Conservation (phyloP, 2,797 vertebrate genomes). For the Gallinago solitaria region DNA sequence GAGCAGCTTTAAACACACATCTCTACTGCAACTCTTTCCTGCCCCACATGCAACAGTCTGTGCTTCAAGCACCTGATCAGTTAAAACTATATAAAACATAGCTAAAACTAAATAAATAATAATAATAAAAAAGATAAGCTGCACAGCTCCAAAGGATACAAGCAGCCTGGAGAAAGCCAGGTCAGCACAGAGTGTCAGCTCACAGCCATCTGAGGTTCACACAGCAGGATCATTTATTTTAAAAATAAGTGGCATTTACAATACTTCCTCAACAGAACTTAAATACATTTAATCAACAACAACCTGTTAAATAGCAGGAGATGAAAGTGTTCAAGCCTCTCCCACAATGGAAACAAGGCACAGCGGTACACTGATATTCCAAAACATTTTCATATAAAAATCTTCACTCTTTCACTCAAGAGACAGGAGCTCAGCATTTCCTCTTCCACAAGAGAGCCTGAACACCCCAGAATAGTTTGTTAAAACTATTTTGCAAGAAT, state of each 20-base stretch:
- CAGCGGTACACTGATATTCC: neutral
- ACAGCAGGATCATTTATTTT: slow-evolving; percentile 67
- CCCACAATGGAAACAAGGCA: neutral
- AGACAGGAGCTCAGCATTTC: neutral
- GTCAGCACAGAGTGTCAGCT: neutral
- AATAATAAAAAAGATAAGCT: neutral
- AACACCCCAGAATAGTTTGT: neutral
- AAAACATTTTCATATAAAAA: neutral
- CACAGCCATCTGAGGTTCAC: neutral
- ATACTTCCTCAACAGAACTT: neutral
- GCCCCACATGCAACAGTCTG: neutral
- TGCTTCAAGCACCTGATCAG: neutral
- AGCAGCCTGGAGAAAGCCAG: neutral
- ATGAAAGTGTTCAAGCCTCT: neutral
- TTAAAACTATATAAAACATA: neutral
- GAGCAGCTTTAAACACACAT: neutral
- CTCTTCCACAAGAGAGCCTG: neutral
- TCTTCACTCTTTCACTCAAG: neutral
- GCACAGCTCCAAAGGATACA: neutral
- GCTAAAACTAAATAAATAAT: neutral
- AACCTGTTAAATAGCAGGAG: neutral
- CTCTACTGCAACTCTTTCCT: neutral
- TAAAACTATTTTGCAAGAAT: neutral
- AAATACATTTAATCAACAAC: neutral
- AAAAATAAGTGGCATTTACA: slow-evolving; percentile 53